Base-by-base conservation (phyloP, 2,888 invertebrate species). In the Julus scandinavius region DNA sequence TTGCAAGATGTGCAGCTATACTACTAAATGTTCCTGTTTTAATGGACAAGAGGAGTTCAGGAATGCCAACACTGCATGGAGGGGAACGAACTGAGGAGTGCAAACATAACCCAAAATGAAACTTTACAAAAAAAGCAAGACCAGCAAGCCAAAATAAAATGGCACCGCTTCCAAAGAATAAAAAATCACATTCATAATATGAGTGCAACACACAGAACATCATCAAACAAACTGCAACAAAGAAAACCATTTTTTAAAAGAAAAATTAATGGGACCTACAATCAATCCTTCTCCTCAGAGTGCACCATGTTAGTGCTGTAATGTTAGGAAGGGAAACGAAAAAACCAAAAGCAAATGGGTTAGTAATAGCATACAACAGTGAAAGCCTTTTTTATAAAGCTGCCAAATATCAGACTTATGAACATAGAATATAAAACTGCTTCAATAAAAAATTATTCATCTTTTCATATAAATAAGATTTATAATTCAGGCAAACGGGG, bases 261-360 rank as follows among this genome's bases (percentile, higher is more conserved):
- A 88, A 86, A 88, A 63, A 63, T 87, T 88, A 89, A 87, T 88
- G 88, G 86, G 84, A 89, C 96, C 94, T 96, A 97, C 97, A 96
- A 93, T 97, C 97, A 93, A 97, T 95, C 92, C 97, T 95, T 93
- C 96, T 97, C 93, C 97, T 95, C 93, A 97, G 95, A 90, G 97
- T 96, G 94, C 96, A 96, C 97, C 97, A 98, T 92, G 97, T 97
- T 93, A 97, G 94, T 90, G 97, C 97, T 96, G 95, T 94, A 93
- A 80, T 38, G 29, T 80, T 38, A 80, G 93, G 90, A 88, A 90
- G 89, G 88, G 88, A 89, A 87, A 83, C 85, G 85, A 85, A 20
- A 85, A 20, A 85, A 80, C 85, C 45, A 87, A 89, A 50, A 89
- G 89, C 40, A 86, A 88, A 89, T 58, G 29, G 15, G 87, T 83